Percentiles rank a stretch among this genome's conserved stretches.
Conservation (phyloP, 2,113 vertebrate species). For the Cinclus cinclus region DNA sequence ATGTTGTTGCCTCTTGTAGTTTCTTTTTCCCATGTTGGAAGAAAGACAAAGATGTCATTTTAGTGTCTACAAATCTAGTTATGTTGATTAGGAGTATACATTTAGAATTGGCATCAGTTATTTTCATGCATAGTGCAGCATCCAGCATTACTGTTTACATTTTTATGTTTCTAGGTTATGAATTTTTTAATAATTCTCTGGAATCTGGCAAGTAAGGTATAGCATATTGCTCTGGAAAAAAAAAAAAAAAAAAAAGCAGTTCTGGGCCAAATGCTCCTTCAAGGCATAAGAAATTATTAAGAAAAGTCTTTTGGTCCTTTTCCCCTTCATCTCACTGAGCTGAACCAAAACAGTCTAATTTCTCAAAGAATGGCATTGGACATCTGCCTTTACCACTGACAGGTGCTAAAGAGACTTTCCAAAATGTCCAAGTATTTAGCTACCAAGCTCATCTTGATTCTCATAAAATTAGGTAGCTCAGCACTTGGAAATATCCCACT, state of each 20-base stretch:
- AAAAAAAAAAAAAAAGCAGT: not conserved
- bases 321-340: not conserved
- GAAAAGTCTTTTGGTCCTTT: not conserved
- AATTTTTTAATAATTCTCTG: slow-evolving; percentile 42
- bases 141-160: slow-evolving; percentile 28
- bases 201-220: slow-evolving; percentile 46
- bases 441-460: not conserved
- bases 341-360: not conserved
- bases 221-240: not conserved
- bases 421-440: not conserved
- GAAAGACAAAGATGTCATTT: not conserved
- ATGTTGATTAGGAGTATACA: slow-evolving; percentile 46
- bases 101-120: slow-evolving; percentile 42
- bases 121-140: slow-evolving; percentile 8
- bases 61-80: not conserved
- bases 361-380: not conserved
- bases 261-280: not conserved
- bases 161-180: slow-evolving; percentile 59
- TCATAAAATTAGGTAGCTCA: not conserved
- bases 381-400: not conserved
- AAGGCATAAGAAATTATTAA: not conserved
- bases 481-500: not conserved
- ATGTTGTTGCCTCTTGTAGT: slow-evolving; percentile 14
- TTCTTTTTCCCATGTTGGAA: slow-evolving; percentile 31
- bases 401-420: not conserved